A percentile compares a stretch with the other conserved stretches of the same genome.
Evolutionary conservation across 2,113 vertebrate species (phyloP).

Genomic region (Nannobrachium achirus): DNA sequence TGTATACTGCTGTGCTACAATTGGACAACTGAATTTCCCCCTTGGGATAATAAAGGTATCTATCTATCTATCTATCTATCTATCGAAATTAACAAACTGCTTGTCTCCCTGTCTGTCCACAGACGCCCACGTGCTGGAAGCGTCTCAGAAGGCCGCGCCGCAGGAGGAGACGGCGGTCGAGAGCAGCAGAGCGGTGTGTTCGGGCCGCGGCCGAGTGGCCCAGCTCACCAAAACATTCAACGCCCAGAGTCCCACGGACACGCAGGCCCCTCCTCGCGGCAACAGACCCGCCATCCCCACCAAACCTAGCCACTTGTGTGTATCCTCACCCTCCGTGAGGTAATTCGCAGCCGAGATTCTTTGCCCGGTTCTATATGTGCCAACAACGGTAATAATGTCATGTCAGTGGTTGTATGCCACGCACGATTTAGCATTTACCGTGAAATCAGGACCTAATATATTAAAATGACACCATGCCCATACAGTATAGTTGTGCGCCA

Average conservation of each 20-base stretch:
- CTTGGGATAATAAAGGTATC: no score
- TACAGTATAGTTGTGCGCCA: no score
- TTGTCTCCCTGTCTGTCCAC: constrained; percentile 12
- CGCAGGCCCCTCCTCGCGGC: constrained; percentile 41
- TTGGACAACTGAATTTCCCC: no score
- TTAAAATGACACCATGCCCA: no score
- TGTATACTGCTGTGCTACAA: no score
- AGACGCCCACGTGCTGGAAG: constrained; percentile 54
- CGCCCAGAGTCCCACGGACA: constrained; percentile 14
- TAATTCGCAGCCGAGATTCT: constrained; percentile 64
- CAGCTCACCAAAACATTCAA: constrained; percentile 81
- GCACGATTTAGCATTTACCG: no score
- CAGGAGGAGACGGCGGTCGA: constrained; percentile 25
- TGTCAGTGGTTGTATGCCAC: no score
- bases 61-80: no score
- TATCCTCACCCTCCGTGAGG: constrained; percentile 74
- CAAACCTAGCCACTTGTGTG: constrained; percentile 75
- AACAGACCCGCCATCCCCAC: constrained; percentile 77
- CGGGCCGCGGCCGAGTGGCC: constrained; percentile 76
- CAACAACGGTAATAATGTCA: no score
- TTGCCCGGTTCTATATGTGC: constrained; percentile 3
- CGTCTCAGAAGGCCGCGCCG: constrained; percentile 23
- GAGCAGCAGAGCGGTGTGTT: constrained; percentile 9
- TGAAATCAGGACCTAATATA: no score
- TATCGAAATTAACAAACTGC: no score